Base-by-base conservation (phyloP, 2,113 vertebrate genomes). In the Monopterus albus region DNA sequence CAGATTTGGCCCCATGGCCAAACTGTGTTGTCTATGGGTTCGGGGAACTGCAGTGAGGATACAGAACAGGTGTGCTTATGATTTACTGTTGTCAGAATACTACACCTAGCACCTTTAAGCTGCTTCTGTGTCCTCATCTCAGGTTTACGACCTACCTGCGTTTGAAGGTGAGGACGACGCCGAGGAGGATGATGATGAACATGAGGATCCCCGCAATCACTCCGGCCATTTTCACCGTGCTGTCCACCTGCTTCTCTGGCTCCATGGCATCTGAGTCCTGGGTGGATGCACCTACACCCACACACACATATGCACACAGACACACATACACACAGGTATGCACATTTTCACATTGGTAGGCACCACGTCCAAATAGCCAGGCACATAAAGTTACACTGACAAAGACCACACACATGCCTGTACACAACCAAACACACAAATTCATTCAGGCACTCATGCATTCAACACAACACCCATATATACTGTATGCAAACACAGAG, bases 101-200 rank as follows among this genome's bases (percentile, higher is more conserved):
- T 55, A 60, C 42, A 61, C 3, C 15, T 23, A 53, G 55, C 58
- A 65, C 56, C 52, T 71, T 67, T 62, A 56, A 72, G 12, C 31
- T 6, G 20, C 25, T 15, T 8, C 11, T 17, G 1, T 10, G 31
- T 31, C 5, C 31, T 42, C 35, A 6, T 3, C 23, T 18, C 5
- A 15, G 18, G 15, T 23, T 26, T 4, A 1, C 29, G 14, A 65
- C 69, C 8, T 93, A 99, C 97, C 97, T 97, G 91, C 97, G 96
- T 82, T 99, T 99, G 91, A 99, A 98, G 74, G 96, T 97, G 49
- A 99, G 96, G 84, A 97, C 95, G 29, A 96, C 94, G 0, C 97
- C 97, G 58, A 99, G 86, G 35, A 99, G 95, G 81, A 99, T 98
- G 81, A 99, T 97, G 83, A 98, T 93, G 88, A 98, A 98, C 97